These are phyloP conservation scores for Sturnus vulgaris DNA, from an alignment of 2,113 vertebrate genomes.

Conservation along the genomic window DNA sequence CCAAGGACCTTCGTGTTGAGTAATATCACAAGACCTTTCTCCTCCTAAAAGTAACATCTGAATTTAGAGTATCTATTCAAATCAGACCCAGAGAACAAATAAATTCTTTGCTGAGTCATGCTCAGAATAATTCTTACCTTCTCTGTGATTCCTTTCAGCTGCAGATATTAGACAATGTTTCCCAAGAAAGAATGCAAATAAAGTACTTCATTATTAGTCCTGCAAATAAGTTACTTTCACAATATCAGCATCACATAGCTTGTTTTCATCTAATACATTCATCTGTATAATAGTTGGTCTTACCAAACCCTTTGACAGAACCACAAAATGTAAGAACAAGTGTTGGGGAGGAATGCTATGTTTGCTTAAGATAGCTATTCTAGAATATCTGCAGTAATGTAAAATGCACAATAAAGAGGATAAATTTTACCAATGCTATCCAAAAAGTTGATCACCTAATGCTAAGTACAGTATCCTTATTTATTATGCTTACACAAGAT, in stretches of 20 bases:
- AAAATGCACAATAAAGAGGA: background rate
- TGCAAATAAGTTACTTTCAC: background rate
- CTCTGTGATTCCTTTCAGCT: background rate
- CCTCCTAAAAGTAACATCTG: background rate
- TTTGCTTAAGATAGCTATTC: background rate
- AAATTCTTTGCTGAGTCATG: background rate
- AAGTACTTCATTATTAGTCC: background rate
- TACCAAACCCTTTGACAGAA: background rate
- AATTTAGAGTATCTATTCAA: background rate
- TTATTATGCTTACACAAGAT: background rate
- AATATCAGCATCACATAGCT: background rate
- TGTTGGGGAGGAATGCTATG: background rate
- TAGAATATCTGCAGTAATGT: background rate
- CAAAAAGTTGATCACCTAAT: background rate
- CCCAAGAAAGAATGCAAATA: background rate
- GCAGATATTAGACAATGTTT: background rate
- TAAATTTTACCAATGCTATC: background rate
- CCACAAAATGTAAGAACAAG: background rate
- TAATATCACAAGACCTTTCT: background rate
- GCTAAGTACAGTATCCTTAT: background rate
- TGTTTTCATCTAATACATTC: background rate
- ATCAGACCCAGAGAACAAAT: background rate
- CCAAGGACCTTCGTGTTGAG: background rate
- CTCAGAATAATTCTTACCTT: background rate
- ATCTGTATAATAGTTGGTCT: background rate